phyloP scores from a whole-genome alignment of 2,797 vertebrate genomes.

The Eutrigla gurnardus region DNA sequence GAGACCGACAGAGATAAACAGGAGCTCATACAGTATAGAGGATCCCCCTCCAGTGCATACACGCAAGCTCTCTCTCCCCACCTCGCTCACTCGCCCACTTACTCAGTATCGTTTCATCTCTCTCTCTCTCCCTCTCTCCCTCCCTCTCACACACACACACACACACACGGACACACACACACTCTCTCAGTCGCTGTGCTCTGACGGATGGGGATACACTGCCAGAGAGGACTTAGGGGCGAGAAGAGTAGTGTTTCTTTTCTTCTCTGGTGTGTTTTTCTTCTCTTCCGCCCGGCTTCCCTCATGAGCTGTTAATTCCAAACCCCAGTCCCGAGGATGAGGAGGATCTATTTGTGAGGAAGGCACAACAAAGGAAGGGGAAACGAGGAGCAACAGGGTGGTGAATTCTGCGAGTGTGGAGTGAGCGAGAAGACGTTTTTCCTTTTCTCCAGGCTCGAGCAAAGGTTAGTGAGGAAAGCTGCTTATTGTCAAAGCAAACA shows the following conservation, averaged over 20 bases:
- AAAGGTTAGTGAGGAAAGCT: conserved; percentile 72
- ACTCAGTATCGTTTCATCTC: conserved; percentile 63
- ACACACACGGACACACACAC: conserved; percentile 42
- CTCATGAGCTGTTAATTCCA: conserved; percentile 67
- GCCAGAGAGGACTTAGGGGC: conserved; percentile 75
- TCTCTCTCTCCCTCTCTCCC: conserved; percentile 32
- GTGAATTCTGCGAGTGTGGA: conserved; percentile 57
- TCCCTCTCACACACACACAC: conserved; percentile 29
- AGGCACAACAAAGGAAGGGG: conserved; percentile 67
- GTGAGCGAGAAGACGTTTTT: conserved; percentile 51
- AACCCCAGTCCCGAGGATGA: conserved; percentile 66
- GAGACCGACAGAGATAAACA: conserved; percentile 71
- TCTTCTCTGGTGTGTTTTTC: conserved; percentile 69
- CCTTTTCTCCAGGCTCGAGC: conserved; percentile 47
- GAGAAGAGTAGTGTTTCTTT: conserved; percentile 71
- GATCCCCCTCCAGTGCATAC: conserved; percentile 65
- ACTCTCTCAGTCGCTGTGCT: conserved; percentile 70
- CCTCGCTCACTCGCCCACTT: conserved; percentile 67
- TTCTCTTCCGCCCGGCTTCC: conserved; percentile 63
- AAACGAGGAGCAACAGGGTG: conserved; percentile 79
- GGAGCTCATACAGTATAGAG: conserved; percentile 56
- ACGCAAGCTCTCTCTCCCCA: conserved; percentile 44
- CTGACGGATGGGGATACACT: conserved; percentile 78
- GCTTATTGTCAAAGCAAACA: conserved; percentile 53
- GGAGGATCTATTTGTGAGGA: conserved; percentile 73